Evolutionary conservation across 2,888 invertebrate species (phyloP).

Genomic region (Timema cristinae): DNA sequence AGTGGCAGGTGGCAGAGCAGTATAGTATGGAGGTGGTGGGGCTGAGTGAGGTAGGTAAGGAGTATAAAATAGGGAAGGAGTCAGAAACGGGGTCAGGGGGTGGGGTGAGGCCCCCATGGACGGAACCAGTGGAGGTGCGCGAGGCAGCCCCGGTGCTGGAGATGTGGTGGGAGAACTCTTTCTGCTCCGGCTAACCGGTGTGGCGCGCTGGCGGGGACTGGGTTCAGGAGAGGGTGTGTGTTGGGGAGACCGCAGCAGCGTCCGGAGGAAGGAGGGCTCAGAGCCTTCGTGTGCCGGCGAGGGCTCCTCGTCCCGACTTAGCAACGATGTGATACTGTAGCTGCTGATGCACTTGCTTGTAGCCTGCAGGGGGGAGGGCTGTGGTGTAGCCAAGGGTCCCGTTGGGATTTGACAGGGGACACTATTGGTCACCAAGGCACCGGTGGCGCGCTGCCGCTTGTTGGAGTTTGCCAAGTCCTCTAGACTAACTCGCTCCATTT

Average conservation of each 20-base stretch:
- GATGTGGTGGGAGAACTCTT: slow-evolving; percentile 25
- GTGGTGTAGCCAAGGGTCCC: slow-evolving; percentile 34
- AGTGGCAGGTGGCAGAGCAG: slow-evolving; percentile 27
- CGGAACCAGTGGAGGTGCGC: slow-evolving; percentile 29
- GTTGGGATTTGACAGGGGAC: slow-evolving; percentile 40
- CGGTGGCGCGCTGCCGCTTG: slow-evolving; percentile 46
- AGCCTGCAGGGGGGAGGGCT: slow-evolving; percentile 37
- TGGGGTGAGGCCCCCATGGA: slow-evolving; percentile 43
- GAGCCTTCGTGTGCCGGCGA: slow-evolving; percentile 26
- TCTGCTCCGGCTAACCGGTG: slow-evolving; percentile 36
- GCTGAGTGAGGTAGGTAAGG: slow-evolving; percentile 29
- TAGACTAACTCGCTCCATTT: slow-evolving; percentile 71
- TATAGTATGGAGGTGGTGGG: slow-evolving; percentile 27
- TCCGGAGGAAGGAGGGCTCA: slow-evolving; percentile 39
- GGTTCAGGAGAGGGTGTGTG: slow-evolving; percentile 44
- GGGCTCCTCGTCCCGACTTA: slow-evolving; percentile 40
- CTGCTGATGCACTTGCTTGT: slow-evolving; percentile 54
- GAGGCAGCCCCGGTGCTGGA: slow-evolving; percentile 27
- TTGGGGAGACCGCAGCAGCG: slow-evolving; percentile 47
- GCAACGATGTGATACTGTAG: slow-evolving; percentile 80
- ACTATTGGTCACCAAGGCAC: slow-evolving; percentile 36
- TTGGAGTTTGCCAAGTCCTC: slow-evolving; percentile 57
- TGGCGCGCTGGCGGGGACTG: slow-evolving; percentile 45
- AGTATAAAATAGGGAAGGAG: slow-evolving; percentile 29
- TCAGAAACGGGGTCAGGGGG: slow-evolving; percentile 34